Evolutionary conservation across 2,888 invertebrate species (phyloP).

Genomic region (Cosmorhoe ocellata): DNA sequence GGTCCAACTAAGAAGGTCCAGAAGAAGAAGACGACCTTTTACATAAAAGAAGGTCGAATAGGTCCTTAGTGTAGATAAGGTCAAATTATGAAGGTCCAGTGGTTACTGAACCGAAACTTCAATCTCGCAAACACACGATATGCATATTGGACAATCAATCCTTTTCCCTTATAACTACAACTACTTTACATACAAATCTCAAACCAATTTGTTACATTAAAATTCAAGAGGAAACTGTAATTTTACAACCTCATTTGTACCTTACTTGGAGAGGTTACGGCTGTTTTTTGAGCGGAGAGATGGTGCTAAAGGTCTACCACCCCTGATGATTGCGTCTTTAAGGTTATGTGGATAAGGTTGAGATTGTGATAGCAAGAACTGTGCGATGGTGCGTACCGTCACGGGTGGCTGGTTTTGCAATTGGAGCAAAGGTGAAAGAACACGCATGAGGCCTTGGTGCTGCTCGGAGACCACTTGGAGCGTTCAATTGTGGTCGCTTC

Average conservation of each 20-base stretch:
- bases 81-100: too few species aligned
- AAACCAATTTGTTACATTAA: slow-evolving; percentile 37
- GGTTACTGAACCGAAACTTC: too few species aligned
- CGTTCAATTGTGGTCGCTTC: too few species aligned
- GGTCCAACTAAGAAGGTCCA: too few species aligned
- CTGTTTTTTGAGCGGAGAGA: slow-evolving; percentile 6
- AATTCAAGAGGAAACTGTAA: slow-evolving; percentile 50
- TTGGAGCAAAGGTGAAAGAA: slow-evolving; percentile 81
- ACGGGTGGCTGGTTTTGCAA: slow-evolving; percentile 66
- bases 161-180: slow-evolving; percentile 29
- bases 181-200: slow-evolving; percentile 36
- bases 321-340: not conserved
- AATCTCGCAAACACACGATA: slow-evolving; percentile 8
- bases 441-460: slow-evolving; percentile 40
- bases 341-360: slow-evolving; percentile 19
- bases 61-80: too few species aligned
- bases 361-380: slow-evolving; percentile 4
- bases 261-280: slow-evolving; percentile 15
- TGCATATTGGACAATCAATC: slow-evolving; percentile 16
- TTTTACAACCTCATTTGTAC: slow-evolving; percentile 19
- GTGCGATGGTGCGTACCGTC: slow-evolving; percentile 61
- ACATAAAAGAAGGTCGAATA: not conserved
- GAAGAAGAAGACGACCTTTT: too few species aligned
- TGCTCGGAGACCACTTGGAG: slow-evolving; percentile 25
- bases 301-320: slow-evolving; percentile 16